Evolutionary conservation across 2,888 invertebrate genomes (phyloP), one percentile per base, ranked within the genome.

Genomic region (Thalpophila matura): DNA sequence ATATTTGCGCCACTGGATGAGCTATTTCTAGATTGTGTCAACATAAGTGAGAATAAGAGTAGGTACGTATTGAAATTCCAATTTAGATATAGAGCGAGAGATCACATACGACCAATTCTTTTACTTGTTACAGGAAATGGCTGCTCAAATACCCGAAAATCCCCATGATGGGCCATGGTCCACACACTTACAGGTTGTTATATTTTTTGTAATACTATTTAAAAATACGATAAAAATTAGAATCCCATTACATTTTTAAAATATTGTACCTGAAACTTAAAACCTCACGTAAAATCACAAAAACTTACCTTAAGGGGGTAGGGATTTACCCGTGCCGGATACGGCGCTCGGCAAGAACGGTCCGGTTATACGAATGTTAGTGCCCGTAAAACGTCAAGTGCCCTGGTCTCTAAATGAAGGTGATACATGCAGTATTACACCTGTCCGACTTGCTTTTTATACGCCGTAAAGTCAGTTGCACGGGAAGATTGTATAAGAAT

Each of bases 351-450:
- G 61, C 56, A 53, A 61, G 72, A 69, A 74, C 65, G 58, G 69
- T 76, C 63, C 63, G 65, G 76, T 81, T 81, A 76, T 70, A 73
- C 68, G 59, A 71, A 74, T 75, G 73, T 75, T 81, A 78, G 71
- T 67, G 73, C 54, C 71, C 69, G 74, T 83, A 82, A 83, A 81
- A 66, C 74, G 64, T 69, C 74, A 73, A 72, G 77, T 74, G 47
- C 65, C 51, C 62, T 62, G 54, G 68, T 45, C 64, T 60, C 65
- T 59, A 72, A 77, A 79, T 77, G 65, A 79, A 74, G 58, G 54
- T 51, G 59, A 72, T 72, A 76, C 61, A 59, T 72, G 72, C 54
- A 47, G 50, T 54, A 65, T 63, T 77, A 79, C 77, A 79, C 74
- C 80, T 79, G 72, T 66, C 53, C 57, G 24, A 63, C 57, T 62